Conservation (phyloP, 2,888 invertebrate species). For the Ochlodes sylvanus region DNA sequence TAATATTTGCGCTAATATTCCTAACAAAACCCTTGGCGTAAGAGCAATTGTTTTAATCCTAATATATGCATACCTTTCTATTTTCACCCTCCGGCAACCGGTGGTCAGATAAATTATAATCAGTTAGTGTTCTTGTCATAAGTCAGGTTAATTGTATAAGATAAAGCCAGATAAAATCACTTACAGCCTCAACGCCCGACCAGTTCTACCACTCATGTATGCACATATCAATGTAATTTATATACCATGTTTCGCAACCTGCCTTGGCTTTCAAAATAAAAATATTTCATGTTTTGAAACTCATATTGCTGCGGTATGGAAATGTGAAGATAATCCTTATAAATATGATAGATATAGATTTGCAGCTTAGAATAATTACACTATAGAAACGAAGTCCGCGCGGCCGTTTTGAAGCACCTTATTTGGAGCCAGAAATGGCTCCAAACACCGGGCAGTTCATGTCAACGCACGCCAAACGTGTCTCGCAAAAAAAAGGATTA, state of each 20-base stretch:
- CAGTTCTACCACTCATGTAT: conserved; percentile 22
- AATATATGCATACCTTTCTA: conserved; percentile 18
- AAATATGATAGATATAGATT: background rate
- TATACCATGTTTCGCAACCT: conserved; percentile 17
- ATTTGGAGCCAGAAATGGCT: too few relatives aligned
- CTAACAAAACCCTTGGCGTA: background rate
- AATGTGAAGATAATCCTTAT: background rate
- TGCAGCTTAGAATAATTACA: too few relatives aligned
- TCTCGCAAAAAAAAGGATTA: too few relatives aligned
- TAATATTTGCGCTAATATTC: background rate
- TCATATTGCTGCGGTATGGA: background rate
- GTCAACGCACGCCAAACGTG: too few relatives aligned
- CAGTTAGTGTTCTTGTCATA: conserved; percentile 29
- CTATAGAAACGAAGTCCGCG: too few relatives aligned
- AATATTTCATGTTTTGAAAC: background rate
- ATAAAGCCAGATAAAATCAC: conserved; percentile 32
- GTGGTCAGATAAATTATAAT: conserved; percentile 19
- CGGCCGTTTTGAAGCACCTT: too few relatives aligned
- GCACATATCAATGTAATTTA: conserved; percentile 36
- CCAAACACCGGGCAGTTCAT: too few relatives aligned
- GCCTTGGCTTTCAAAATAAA: conserved; percentile 10
- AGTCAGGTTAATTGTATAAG: conserved; percentile 33
- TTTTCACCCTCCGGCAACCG: conserved; percentile 19
- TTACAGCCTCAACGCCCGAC: conserved; percentile 20
- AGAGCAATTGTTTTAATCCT: conserved; percentile 13